These are phyloP conservation scores for Micronycteris hirsuta DNA, from an alignment of 2,113 vertebrate species.

Conservation along the genomic window DNA sequence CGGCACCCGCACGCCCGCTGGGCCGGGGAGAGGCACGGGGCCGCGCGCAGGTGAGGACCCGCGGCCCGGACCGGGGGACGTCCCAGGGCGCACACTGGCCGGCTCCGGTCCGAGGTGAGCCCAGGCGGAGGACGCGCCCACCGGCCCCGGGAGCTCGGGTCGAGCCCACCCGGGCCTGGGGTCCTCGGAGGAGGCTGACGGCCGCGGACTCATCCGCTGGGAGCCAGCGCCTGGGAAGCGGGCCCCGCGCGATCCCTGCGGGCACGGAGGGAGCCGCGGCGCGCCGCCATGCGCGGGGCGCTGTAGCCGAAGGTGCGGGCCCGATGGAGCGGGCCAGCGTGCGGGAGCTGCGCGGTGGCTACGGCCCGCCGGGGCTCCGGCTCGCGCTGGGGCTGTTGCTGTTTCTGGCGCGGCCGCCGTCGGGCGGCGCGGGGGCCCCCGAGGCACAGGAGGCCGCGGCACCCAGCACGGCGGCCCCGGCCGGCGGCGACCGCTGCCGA, in stretches of 20 bases:
- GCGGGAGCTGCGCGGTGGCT: neutral
- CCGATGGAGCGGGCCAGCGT: constrained; percentile 41
- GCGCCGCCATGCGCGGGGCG: constrained; percentile 11
- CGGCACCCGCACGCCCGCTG: neutral
- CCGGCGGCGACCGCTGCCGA: constrained; percentile 87
- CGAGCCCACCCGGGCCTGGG: neutral
- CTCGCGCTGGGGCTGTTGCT: constrained; percentile 34
- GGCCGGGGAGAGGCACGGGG: neutral
- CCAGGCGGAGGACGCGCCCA: neutral
- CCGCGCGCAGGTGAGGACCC: neutral
- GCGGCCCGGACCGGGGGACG: neutral
- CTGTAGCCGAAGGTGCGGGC: constrained; percentile 28
- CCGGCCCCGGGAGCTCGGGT: neutral
- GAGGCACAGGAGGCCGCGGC: constrained; percentile 32
- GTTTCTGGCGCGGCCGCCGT: constrained; percentile 61
- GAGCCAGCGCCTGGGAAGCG: neutral
- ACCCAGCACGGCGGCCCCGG: constrained; percentile 66
- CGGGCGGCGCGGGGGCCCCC: constrained; percentile 57
- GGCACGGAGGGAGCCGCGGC: neutral
- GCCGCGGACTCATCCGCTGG: neutral
- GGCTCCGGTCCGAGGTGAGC: neutral
- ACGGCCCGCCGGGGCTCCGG: neutral
- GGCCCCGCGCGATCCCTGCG: neutral
- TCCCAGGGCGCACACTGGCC: neutral
- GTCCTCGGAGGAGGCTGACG: neutral